Evolutionary conservation across 2,113 vertebrate genomes (phyloP), one percentile per base, ranked within the genome.

Genomic region (Myotis brandtii): DNA sequence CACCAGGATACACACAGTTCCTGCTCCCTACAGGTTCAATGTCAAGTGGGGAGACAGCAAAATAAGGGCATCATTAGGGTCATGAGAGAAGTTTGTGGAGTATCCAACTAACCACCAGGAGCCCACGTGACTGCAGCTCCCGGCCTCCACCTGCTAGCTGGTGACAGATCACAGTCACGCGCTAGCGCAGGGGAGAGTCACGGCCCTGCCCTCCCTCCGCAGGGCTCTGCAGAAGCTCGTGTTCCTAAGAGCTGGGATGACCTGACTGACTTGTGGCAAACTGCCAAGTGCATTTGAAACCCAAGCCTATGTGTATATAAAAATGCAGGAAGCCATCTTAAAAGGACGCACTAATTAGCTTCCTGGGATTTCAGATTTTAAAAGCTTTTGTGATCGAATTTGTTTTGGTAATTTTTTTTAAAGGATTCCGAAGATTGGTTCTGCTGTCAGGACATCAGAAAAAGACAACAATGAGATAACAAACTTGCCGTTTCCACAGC

Each of bases 311-410:
- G 97, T 93, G 95, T 98, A 95, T 96, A 97, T 97, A 96, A 97
- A 98, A 98, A 98, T 82, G 97, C 98, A 98, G 98, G 98, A 98
- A 98, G 98, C 97, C 97, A 97, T 98, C 98, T 98, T 98, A 97
- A 98, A 98, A 98, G 98, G 97, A 98, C 82, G 77, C 97, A 95
- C 96, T 98, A 98, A 98, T 98, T 97, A 98, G 97, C 96, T 98
- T 98, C 98, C 98, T 98, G 98, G 97, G 98, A 98, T 98, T 98
- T 98, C 97, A 97, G 94, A 98, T 98, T 98, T 98, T 98, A 98
- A 98, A 98, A 98, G 98, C 98, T 98, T 97, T 91, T 97, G 89
- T 97, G 98, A 98, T 96, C 92, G 95, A 98, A 98, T 98, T 97
- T 98, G 97, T 98, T 98, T 97, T 76, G 82, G 97, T 98, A 97